Conservation (phyloP, 2,888 invertebrate species). For the Podotricha telesiphe region DNA sequence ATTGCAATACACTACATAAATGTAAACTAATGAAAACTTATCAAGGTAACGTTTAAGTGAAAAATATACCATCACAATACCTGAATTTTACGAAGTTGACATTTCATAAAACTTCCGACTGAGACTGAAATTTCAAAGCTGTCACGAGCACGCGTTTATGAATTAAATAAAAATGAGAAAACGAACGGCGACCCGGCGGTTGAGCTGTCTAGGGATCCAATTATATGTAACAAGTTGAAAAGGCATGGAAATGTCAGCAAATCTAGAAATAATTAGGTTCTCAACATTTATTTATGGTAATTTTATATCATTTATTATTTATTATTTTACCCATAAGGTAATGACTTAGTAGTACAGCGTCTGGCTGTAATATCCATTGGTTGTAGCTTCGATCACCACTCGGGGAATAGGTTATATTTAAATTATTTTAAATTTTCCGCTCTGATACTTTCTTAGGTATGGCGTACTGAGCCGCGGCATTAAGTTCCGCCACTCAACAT, state of each 20-base stretch:
- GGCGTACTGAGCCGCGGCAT: too few species aligned
- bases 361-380: too few species aligned
- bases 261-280: background rate
- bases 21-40: too few species aligned
- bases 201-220: slow-evolving; percentile 24
- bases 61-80: background rate
- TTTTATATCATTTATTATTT: background rate
- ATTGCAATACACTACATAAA: too few species aligned
- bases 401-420: too few species aligned
- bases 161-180: slow-evolving; percentile 17
- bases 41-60: too few species aligned
- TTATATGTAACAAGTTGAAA: slow-evolving; percentile 18
- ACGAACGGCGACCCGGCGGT: slow-evolving; percentile 43
- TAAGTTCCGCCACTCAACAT: too few species aligned
- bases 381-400: too few species aligned
- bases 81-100: background rate
- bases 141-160: slow-evolving; percentile 10
- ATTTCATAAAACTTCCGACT: background rate
- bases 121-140: background rate
- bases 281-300: background rate
- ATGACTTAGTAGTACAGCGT: too few species aligned
- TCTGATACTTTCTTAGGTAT: too few species aligned
- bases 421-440: too few species aligned
- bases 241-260: slow-evolving; percentile 6
- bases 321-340: too few species aligned